phyloP scores from a whole-genome alignment of 2,888 invertebrate genomes.

The Rotaria magnacalcarata region DNA sequence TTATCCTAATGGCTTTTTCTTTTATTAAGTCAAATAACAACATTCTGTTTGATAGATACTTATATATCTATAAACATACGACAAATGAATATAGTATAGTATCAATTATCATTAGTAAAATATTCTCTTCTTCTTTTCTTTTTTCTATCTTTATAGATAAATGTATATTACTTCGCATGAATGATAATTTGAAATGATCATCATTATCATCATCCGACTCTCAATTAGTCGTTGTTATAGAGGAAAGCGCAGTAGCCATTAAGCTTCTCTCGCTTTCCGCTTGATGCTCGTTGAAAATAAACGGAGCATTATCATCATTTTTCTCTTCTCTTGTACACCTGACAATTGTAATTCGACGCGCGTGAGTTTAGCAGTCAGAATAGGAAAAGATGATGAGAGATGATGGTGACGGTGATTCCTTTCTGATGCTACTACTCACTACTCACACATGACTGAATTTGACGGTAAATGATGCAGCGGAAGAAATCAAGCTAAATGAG shows the following conservation, averaged over 20 bases:
- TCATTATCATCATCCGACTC: constrained; percentile 31
- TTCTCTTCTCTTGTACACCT: constrained; percentile 24
- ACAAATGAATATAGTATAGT: not conserved
- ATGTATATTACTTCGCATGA: constrained; percentile 27
- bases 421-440: not conserved
- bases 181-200: constrained; percentile 31
- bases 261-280: constrained; percentile 16
- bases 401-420: constrained; percentile 27
- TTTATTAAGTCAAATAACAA: constrained; percentile 11
- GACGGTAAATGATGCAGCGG: constrained; percentile 25
- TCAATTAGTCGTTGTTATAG: constrained; percentile 16
- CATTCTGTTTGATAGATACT: not conserved
- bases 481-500: constrained; percentile 26
- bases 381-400: constrained; percentile 12
- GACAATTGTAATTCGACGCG: constrained; percentile 29
- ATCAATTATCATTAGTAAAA: constrained; percentile 18
- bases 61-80: not conserved
- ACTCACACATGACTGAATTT: constrained; percentile 28
- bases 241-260: constrained; percentile 9
- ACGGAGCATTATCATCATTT: constrained; percentile 29
- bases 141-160: not conserved
- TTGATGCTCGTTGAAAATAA: constrained; percentile 29
- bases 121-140: not conserved
- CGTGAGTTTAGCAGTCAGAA: constrained; percentile 17
- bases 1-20: not conserved